These are phyloP conservation scores for Rhinopithecus roxellana DNA, from an alignment of 2,113 vertebrate genomes.

Conservation along the genomic window DNA sequence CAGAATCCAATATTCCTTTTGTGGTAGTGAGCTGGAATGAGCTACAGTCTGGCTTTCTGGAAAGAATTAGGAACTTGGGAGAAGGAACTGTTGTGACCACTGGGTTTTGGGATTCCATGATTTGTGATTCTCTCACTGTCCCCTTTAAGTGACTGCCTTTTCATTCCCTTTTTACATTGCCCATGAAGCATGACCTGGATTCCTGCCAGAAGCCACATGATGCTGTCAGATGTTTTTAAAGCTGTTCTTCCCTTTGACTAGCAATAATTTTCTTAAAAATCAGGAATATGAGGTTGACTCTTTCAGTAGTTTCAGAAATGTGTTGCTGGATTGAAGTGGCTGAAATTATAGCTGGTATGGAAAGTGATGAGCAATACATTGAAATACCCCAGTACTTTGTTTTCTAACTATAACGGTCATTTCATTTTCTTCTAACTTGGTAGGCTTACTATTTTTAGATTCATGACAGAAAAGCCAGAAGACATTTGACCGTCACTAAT, in stretches of 20 bases:
- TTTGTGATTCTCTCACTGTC: background rate
- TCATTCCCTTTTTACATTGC: background rate
- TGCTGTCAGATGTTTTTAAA: background rate
- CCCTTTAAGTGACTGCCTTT: background rate
- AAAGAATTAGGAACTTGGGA: fast-evolving
- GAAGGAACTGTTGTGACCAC: background rate
- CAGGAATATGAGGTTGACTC: background rate
- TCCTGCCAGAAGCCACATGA: background rate
- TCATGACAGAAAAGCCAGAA: background rate
- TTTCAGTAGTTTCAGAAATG: constrained; percentile 37
- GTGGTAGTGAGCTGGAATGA: background rate
- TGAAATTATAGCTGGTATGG: background rate
- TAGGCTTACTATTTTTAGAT: background rate
- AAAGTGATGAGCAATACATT: background rate
- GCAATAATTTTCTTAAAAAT: constrained; percentile 6
- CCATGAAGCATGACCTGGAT: background rate
- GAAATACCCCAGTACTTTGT: background rate
- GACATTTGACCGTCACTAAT: background rate
- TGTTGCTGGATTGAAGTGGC: background rate
- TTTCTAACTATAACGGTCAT: background rate
- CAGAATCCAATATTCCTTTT: background rate
- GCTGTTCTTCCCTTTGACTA: constrained; percentile 9
- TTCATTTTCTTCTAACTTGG: background rate
- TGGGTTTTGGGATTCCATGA: background rate
- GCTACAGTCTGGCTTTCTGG: background rate